These are phyloP conservation scores for Lamellibrachia columna DNA, from an alignment of 2,888 invertebrate species.

Conservation along the genomic window DNA sequence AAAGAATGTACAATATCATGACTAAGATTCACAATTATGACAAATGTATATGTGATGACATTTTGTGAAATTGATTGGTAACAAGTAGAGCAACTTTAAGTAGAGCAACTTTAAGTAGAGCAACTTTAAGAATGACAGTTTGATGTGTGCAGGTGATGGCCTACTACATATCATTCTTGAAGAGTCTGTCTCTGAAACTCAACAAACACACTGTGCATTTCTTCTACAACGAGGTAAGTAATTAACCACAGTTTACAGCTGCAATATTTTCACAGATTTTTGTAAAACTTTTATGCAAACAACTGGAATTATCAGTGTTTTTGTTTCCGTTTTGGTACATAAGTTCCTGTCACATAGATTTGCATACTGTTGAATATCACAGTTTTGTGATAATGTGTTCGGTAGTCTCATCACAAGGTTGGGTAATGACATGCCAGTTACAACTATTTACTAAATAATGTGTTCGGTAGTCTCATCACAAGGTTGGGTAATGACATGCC, in stretches of 20 bases:
- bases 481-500: too few species aligned
- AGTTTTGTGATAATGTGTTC: not conserved
- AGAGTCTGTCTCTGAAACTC: constrained; percentile 95
- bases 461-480: too few species aligned
- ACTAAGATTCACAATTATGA: too few species aligned
- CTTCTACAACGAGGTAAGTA: constrained; percentile 92
- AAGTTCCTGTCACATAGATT: not conserved
- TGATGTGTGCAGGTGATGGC: constrained; percentile 80
- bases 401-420: not conserved
- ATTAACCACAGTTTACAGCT: not conserved
- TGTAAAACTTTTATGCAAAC: not conserved
- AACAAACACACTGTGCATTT: constrained; percentile 99
- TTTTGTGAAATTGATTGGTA: not conserved
- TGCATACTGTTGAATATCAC: not conserved
- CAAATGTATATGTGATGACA: not conserved
- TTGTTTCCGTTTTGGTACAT: not conserved
- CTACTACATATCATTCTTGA: constrained; percentile 98
- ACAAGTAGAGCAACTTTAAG: not conserved
- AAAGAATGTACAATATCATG: too few species aligned
- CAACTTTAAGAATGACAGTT: not conserved
- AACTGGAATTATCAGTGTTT: not conserved
- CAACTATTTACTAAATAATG: too few species aligned
- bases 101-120: not conserved
- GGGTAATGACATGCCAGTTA: too few species aligned
- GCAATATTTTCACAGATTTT: not conserved